Conservation (phyloP, 2,888 invertebrate species). For the Pteria penguin region DNA sequence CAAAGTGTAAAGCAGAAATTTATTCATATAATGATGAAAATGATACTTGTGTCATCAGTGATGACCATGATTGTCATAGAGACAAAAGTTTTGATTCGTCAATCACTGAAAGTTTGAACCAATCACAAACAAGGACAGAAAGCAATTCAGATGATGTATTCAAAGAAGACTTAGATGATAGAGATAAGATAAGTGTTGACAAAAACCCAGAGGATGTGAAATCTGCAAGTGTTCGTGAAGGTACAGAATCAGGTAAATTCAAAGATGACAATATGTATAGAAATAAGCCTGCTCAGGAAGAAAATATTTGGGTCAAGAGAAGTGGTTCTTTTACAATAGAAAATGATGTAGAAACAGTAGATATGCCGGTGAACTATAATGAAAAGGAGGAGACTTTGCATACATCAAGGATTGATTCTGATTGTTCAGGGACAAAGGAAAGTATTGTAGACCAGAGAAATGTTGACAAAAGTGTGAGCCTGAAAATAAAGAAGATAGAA, state of each 20-base stretch:
- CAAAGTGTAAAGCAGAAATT: constrained; percentile 69
- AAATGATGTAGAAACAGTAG: neutral
- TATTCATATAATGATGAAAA: constrained; percentile 64
- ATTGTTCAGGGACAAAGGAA: neutral
- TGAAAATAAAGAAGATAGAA: neutral
- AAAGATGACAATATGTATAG: too few species aligned
- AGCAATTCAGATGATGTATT: neutral
- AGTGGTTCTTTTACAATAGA: too few species aligned
- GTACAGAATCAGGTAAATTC: neutral
- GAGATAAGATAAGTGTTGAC: neutral
- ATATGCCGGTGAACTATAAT: neutral
- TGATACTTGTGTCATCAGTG: constrained; percentile 67
- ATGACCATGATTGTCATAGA: constrained; percentile 58
- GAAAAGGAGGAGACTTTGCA: neutral
- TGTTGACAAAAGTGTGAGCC: neutral
- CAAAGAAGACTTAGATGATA: neutral
- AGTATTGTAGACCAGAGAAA: neutral
- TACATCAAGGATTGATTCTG: neutral
- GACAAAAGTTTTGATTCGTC: neutral
- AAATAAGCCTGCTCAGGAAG: too few species aligned
- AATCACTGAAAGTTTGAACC: neutral
- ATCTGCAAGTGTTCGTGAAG: neutral
- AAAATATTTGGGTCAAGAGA: too few species aligned
- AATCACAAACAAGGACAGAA: neutral
- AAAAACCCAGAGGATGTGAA: neutral